Evolutionary conservation across 1,140 invertebrate genomes (phyloP), one percentile per base, ranked within the genome.

Genomic region (Pogonomyrmex californicus): DNA sequence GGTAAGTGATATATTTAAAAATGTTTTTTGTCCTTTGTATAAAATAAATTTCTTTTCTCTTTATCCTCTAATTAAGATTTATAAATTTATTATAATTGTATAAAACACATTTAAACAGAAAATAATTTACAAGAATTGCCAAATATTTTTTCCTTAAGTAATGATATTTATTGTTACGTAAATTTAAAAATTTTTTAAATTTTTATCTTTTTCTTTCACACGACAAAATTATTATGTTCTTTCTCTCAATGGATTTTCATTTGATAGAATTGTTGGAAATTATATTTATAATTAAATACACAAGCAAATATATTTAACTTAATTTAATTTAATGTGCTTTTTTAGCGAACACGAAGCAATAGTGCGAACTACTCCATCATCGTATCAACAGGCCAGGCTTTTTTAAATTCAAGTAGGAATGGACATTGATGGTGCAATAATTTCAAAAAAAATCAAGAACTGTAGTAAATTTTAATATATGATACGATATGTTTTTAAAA

Each of bases 1-100:
- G 98, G 95, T 96, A 93, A 88, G 88, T 60, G 12, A 36, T 23
- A 23, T 23, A 58, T 75, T 88, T 33, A 51, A 49, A 12, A n/a
- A 49, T 1, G 9, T 60, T 1, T 2, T 33, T 62, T 51, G 17
- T 38, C n/a, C 0, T 23, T 38, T 7, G 47, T 12, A 10, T 0
- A 17, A 14, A 7, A 60, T 41, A 12, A 9, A 60, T 0, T 58
- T 60, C 6, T 10, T 33, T 5, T 56, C 36, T 56, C 17, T 6
- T n/a, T 23, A 23, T 38, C 14, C 12, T 58, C 58, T 38, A 12
- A 38, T 12, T 33, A 62, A 33, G 9, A 62, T 62, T 62, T 62
- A 38, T 63, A 6, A 36, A 14, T 63, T 38, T 63, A 5, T 30
- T 33, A 0, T 62, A 30, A 10, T 62, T 12, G 9, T 33, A 30